Base-by-base conservation (phyloP, 2,113 vertebrate genomes). In the Platysteira castanea region DNA sequence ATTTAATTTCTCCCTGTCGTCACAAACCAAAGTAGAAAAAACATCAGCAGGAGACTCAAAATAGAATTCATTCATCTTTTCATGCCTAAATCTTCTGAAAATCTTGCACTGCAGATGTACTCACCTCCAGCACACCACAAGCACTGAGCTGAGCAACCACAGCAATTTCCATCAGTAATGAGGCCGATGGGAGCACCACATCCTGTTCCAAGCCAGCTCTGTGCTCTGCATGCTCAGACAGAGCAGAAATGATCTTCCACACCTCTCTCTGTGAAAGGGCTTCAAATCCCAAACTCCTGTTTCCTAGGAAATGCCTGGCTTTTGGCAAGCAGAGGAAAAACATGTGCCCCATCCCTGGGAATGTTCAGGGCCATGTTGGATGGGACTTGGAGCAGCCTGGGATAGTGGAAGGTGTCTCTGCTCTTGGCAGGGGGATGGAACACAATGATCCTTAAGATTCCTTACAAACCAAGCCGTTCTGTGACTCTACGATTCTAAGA, bases 211-310 rank as follows among this genome's bases (percentile, higher is more conserved):
- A 87, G 61, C 10, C 78, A 74, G 23, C 5, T 57, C 24, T 42
- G 20, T 33, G 20, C 23, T 84, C 52, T 56, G 33, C 21, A 39
- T 5, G 9, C 17, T 46, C 18, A 50, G 54, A 10, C 6, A n/a
- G 19, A 71, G 39, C 6, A 75, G 35, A 64, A 87, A 87, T 15
- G 0, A 59, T 9, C 11, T 54, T 35, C 39, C 7, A 15, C 15
- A 18, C 3, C 1, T 19, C 41, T 39, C 63, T 50, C 26, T 52
- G 8, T 46, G 23, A 15, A 59, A 85, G 11, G 3, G 4, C 17
- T 76, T 27, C 0, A 6, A 63, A 24, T 4, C 5, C 9, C 1
- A 0, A 56, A 13, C 1, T 83, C 4, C 9, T 50, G 11, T n/a
- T 39, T 50, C 26, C 8, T 56, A 33, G 19, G 4, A 10, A 37